These are phyloP conservation scores for Tinea pellionella DNA, from an alignment of 2,888 invertebrate genomes.

Conservation along the genomic window DNA sequence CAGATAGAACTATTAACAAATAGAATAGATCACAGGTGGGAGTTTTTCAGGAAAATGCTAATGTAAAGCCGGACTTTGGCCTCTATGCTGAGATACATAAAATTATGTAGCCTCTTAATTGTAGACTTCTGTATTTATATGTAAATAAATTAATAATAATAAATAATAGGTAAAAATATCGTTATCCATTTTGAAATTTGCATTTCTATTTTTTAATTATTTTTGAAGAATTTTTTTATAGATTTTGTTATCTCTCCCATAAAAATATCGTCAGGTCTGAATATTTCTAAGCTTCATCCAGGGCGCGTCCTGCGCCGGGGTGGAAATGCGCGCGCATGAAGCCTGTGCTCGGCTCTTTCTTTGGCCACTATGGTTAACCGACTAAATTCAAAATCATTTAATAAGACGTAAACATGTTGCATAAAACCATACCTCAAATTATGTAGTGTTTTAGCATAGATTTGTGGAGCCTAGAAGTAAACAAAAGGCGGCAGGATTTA, in stretches of 20 bases:
- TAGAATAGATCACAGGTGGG: background rate
- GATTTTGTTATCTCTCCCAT: no score
- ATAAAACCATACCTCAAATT: background rate
- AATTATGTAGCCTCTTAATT: no score
- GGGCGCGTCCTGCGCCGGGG: slow-evolving; percentile 59
- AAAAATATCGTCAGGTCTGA: slow-evolving; percentile 31
- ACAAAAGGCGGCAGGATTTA: slow-evolving; percentile 1
- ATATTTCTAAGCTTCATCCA: slow-evolving; percentile 34
- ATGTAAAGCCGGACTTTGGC: no score
- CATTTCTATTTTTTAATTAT: no score
- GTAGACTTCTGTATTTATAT: no score
- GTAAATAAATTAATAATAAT: no score
- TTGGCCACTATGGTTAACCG: background rate
- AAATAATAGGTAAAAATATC: no score
- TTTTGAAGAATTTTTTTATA: no score
- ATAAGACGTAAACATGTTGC: background rate
- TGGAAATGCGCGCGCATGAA: slow-evolving; percentile 54
- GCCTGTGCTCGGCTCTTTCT: background rate
- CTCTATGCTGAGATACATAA: no score
- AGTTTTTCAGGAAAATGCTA: no score
- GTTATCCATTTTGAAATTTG: no score
- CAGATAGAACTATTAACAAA: slow-evolving; percentile 27
- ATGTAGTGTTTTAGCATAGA: background rate
- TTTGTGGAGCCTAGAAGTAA: slow-evolving; percentile 7
- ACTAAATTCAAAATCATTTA: background rate